Base-by-base conservation (phyloP, 2,797 vertebrate genomes). In the Kryptolebias ocellatus region DNA sequence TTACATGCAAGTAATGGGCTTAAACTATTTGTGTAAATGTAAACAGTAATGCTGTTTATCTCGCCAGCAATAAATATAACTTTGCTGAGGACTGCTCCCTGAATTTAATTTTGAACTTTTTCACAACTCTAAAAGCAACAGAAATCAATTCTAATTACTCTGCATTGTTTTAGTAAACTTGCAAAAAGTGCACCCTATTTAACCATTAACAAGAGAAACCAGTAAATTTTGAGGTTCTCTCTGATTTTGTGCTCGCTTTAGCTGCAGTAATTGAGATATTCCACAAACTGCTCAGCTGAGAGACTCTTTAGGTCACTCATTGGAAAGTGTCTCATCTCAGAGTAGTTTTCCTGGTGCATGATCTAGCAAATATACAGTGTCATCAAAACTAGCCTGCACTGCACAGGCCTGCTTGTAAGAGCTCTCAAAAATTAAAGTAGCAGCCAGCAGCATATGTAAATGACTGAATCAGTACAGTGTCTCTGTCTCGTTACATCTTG, bases 271-370 rank as follows among this genome's bases (percentile, higher is more conserved):
- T 86, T 83, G 65, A 37, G 37, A 63, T 62, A 45, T 80, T 74
- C 83, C 67, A 78, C 67, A 71, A 85, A 84, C 68, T 70, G 67
- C 76, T 79, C 73, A 31, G 34, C 58, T 72, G 55, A 86, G 69
- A 82, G 69, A 61, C 76, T 80, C 67, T 86, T 64, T 76, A 70
- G 55, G 55, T 66, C 80, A 80, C 73, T 85, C 58, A 61, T 79
- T 61, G 62, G 56, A 72, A 77, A 83, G 69, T 72, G 79, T 65
- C 58, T 61, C 57, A 79, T 70, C 51, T 44, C 54, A 60, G 17
- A 58, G 50, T 57, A 20, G 50, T 70, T 70, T 64, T 70, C 47
- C 45, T 10, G 52, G 60, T 62, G 58, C 55, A 52, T 55, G 50
- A 53, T 64, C 64, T 47, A 59, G 34, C 60, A 66, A 34, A 64